Percentiles rank a stretch among this genome's conserved stretches.
Evolutionary conservation across 2,888 invertebrate genomes (phyloP).

Genomic region (Drosophila leonis): DNA sequence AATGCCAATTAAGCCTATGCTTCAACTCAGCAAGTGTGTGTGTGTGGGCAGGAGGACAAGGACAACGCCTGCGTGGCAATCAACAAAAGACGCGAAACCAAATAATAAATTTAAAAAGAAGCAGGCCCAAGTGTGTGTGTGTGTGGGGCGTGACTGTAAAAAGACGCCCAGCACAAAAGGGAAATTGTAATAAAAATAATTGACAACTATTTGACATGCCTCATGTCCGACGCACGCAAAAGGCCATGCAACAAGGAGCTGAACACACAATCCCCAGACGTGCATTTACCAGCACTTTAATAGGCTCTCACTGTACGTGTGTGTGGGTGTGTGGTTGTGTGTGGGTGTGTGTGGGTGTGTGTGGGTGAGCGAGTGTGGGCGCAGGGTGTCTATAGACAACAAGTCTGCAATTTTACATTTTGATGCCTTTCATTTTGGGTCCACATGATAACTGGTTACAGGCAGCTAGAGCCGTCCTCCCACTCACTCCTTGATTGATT

Average conservation of each 20-base stretch:
- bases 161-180: constrained; percentile 56
- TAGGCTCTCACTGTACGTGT: constrained; percentile 2
- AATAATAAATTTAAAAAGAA: constrained; percentile 70
- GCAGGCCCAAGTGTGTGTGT: constrained; percentile 2
- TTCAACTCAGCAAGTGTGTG: constrained; percentile 52
- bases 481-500: constrained; percentile 8
- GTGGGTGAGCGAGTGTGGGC: neutral
- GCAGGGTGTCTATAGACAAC: constrained; percentile 18
- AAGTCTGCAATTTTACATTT: constrained; percentile 45
- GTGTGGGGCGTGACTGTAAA: constrained; percentile 49
- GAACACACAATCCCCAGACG: constrained; percentile 59
- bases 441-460: constrained; percentile 50
- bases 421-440: constrained; percentile 47
- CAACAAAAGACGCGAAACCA: constrained; percentile 72
- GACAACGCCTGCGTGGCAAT: constrained; percentile 58
- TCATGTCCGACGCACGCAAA: constrained; percentile 75
- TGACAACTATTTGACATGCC: constrained; percentile 81
- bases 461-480: neutral
- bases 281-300: constrained; percentile 68
- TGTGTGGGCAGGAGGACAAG: constrained; percentile 14
- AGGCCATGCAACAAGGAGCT: constrained; percentile 50
- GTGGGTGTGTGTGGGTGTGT: neutral
- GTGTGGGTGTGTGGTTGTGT: neutral
- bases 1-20: constrained; percentile 79
- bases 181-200: constrained; percentile 82